Base-by-base conservation (phyloP, 2,888 invertebrate genomes). In the Lasioglossum calceatum region DNA sequence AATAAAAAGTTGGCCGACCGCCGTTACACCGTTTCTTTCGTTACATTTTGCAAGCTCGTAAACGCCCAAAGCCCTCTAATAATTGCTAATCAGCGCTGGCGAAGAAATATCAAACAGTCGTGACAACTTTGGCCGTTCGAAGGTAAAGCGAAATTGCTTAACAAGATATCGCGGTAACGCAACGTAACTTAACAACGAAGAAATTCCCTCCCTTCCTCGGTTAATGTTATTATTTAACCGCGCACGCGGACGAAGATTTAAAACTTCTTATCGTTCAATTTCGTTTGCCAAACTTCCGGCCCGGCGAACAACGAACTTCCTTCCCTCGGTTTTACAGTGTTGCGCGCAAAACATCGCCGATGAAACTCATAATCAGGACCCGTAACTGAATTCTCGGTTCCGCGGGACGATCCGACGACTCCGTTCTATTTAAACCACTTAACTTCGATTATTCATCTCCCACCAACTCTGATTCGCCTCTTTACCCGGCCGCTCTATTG, bases 251-350 rank as follows among this genome's bases (percentile, higher is more conserved):
- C 67, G 23, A 71, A 58, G 47, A 75, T 81, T 75, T 50, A 81
- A 81, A 83, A 81, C 81, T 83, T 83, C 81, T 83, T 83, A 81
- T 76, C 81, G 75, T 70, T 76, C 82, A 58, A 42, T 76, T 83
- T 81, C 71, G 61, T 71, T 61, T 61, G 27, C 70, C 19, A 7
- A 80, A 74, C 82, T 82, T 42, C 16, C 58, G 81, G 16, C 16
- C n/a, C 39, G 54, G 5, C 47, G 36, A 27, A 14, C n/a, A 58
- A 74, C 39, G 54, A 75, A 50, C 81, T 72, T 80, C 61, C 70
- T 7, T 75, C 44, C 14, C 44, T 44, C 12, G 27, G 36, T 61
- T 72, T 64, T 72, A 39, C 47, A 72, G 39, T 19, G 70, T 78
- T 78, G 7, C 14, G 16, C 54, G 36, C 54, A 23, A 81, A 81